Percentiles rank a stretch among this genome's conserved stretches.
Conservation (phyloP, 2,888 invertebrate genomes). For the Drosophila demipolita region DNA sequence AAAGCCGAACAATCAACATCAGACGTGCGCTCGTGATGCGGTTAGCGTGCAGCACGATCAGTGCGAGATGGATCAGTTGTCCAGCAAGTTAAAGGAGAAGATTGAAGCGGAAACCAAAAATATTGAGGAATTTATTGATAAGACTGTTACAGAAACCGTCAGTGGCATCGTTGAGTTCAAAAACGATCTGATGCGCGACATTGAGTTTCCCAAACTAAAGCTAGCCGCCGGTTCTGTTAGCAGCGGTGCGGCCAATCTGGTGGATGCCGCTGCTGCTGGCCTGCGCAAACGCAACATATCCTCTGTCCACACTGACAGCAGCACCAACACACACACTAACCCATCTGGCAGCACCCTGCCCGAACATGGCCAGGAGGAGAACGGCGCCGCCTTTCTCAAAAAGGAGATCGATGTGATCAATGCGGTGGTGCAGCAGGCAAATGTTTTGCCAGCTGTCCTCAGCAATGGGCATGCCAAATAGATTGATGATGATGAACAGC, state of each 20-base stretch:
- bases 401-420: slow-evolving; percentile 85
- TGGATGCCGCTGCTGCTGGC: slow-evolving; percentile 61
- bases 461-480: slow-evolving; percentile 85
- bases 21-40: slow-evolving; percentile 79
- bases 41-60: slow-evolving; percentile 84
- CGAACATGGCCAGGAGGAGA: slow-evolving; percentile 42
- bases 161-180: slow-evolving; percentile 85
- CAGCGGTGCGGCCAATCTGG: slow-evolving; percentile 43
- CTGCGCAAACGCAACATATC: slow-evolving; percentile 83
- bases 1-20: slow-evolving; percentile 26
- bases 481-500: slow-evolving; percentile 19
- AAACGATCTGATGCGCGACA: slow-evolving; percentile 85
- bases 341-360: slow-evolving; percentile 5
- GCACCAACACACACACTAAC: slow-evolving; percentile 7
- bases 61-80: slow-evolving; percentile 85
- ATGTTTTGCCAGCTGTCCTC: slow-evolving; percentile 84
- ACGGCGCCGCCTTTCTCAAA: slow-evolving; percentile 81
- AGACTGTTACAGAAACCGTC: slow-evolving; percentile 85
- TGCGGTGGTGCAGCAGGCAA: slow-evolving; percentile 85
- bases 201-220: slow-evolving; percentile 71
- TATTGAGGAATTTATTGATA: slow-evolving; percentile 85
- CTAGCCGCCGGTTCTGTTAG: slow-evolving; percentile 51
- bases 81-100: slow-evolving; percentile 84
- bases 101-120: slow-evolving; percentile 85
- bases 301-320: slow-evolving; percentile 44